Percentiles rank a stretch among this genome's conserved stretches.
phyloP scores from a whole-genome alignment of 2,888 invertebrate species.

The Chrysina gloriosa region DNA sequence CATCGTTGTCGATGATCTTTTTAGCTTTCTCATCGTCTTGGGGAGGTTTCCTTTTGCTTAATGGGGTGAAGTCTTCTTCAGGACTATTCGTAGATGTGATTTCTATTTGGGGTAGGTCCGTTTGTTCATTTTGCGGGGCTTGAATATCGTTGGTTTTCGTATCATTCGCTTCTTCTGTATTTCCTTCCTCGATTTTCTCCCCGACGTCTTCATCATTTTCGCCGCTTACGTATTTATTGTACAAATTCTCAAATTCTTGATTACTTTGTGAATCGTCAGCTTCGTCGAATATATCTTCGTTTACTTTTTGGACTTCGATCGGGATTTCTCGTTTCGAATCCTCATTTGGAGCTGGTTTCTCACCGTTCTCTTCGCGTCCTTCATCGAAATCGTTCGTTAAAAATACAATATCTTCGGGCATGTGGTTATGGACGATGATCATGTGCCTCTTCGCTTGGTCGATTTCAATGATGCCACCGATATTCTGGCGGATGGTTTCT shows the following conservation, averaged over 20 bases:
- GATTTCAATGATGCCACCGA: background rate
- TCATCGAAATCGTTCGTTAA: background rate
- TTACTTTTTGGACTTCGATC: conserved; percentile 47
- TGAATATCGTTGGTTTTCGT: too few species aligned
- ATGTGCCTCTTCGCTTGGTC: background rate
- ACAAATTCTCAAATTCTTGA: conserved; percentile 52
- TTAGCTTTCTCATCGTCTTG: background rate
- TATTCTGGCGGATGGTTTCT: background rate
- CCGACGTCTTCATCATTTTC: conserved; percentile 3
- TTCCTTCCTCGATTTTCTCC: too few species aligned
- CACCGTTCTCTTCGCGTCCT: background rate
- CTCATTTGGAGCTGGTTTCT: background rate
- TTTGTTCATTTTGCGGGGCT: too few species aligned
- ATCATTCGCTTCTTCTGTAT: background rate
- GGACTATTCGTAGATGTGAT: too few species aligned
- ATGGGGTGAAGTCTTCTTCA: too few species aligned
- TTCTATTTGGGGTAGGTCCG: too few species aligned
- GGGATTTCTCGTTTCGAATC: background rate
- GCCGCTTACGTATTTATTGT: conserved; percentile 40
- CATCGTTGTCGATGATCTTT: conserved; percentile 16
- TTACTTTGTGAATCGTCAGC: conserved; percentile 65
- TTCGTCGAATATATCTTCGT: conserved; percentile 67
- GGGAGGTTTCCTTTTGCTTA: background rate
- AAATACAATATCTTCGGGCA: conserved; percentile 10
- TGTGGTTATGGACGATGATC: background rate